Evolutionary conservation across 2,797 vertebrate genomes (phyloP).

Genomic region (Pseudopleuronectes americanus): DNA sequence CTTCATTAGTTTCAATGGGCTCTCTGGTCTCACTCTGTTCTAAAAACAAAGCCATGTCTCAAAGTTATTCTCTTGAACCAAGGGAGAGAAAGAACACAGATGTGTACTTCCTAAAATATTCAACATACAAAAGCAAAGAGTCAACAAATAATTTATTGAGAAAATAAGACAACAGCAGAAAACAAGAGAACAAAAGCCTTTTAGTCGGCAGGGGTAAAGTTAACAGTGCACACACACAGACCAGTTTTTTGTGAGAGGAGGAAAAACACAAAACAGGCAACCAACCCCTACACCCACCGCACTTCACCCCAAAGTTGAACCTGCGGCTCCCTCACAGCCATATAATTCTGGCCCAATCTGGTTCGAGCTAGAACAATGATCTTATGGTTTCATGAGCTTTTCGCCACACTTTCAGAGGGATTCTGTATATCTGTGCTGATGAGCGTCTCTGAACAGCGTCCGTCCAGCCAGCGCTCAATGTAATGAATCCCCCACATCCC

Average conservation of each 20-base stretch:
- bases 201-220: conserved; percentile 57
- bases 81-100: conserved; percentile 68
- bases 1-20: conserved; percentile 1
- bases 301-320: conserved; percentile 46
- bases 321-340: conserved; percentile 13
- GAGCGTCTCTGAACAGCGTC: conserved; percentile 37
- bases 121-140: conserved; percentile 75
- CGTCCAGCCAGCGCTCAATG: conserved; percentile 31
- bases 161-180: conserved; percentile 72
- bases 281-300: conserved; percentile 8
- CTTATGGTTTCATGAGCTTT: conserved; percentile 62
- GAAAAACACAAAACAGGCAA: conserved; percentile 39
- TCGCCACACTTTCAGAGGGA: conserved; percentile 49
- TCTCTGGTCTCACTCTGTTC: conserved; percentile 1
- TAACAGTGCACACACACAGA: conserved; percentile 11
- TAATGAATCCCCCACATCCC: conserved; percentile 46
- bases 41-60: conserved; percentile 42
- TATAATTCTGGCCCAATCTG: conserved; percentile 39
- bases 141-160: conserved; percentile 82
- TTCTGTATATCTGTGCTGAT: conserved; percentile 42
- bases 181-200: conserved; percentile 77
- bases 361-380: conserved; percentile 57
- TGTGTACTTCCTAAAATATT: conserved; percentile 83
- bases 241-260: conserved; percentile 29
- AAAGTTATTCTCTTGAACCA: conserved; percentile 49